These are phyloP conservation scores for Paragorgia papillata DNA, from an alignment of 92 coral and sea anemone genomes.

Conservation along the genomic window DNA sequence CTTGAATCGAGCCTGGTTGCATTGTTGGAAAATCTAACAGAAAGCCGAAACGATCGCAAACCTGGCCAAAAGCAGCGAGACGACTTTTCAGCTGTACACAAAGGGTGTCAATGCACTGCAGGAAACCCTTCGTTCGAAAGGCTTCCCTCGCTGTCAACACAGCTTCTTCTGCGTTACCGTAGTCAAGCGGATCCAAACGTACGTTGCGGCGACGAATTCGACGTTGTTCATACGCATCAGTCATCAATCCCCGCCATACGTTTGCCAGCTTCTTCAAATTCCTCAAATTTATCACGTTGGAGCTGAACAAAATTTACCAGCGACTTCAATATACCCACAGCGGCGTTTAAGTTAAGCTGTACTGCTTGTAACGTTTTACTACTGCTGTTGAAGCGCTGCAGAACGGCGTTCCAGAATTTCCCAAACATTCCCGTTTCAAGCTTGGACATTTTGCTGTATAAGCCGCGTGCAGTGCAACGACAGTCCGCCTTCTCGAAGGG, in stretches of 20 bases:
- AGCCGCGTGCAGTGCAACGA: not conserved
- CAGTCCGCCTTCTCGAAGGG: not conserved
- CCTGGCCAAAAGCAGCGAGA: not conserved
- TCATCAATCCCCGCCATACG: too few relatives aligned
- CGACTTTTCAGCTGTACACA: not conserved
- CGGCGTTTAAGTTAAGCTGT: not conserved
- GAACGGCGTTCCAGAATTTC: not conserved
- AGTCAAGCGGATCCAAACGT: not conserved
- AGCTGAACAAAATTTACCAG: not conserved
- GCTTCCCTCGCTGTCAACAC: not conserved
- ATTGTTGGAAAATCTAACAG: not conserved
- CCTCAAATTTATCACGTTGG: not conserved
- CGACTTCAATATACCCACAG: not conserved
- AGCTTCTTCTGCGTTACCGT: not conserved
- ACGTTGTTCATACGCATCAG: too few relatives aligned
- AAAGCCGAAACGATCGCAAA: not conserved
- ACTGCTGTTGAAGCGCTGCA: not conserved
- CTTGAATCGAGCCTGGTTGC: not conserved
- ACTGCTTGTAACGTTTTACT: not conserved
- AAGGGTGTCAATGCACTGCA: not conserved
- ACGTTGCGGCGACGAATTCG: too few relatives aligned
- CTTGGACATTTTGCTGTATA: not conserved
- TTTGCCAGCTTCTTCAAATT: not conserved
- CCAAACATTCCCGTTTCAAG: constrained; percentile 2
- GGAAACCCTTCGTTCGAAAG: not conserved